Conservation (phyloP, 2,797 vertebrate species). For the Myotis planiceps region DNA sequence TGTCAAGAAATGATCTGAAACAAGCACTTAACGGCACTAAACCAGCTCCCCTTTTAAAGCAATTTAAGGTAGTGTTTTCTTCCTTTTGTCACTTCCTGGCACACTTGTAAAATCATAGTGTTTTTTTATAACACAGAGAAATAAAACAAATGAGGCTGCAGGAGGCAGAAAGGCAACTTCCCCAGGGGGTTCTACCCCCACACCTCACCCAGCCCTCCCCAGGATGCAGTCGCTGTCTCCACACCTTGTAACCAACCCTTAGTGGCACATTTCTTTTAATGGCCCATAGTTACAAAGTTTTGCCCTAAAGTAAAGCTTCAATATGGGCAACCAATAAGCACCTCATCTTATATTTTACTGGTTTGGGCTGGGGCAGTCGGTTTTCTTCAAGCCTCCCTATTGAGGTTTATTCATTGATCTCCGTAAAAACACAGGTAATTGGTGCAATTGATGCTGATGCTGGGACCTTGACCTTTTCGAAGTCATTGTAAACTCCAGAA, state of each 20-base stretch:
- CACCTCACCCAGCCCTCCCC: background rate
- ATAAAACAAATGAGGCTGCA: background rate
- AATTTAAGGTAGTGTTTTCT: background rate
- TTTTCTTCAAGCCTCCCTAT: background rate
- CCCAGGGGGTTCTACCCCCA: background rate
- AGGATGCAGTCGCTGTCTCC: accelerated
- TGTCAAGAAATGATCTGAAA: conserved; percentile 28
- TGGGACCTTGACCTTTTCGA: background rate
- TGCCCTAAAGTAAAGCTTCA: background rate
- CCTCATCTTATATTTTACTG: background rate
- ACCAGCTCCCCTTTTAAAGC: background rate
- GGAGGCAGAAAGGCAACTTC: background rate
- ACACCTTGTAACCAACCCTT: background rate
- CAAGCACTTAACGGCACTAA: background rate
- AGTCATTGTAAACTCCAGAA: background rate
- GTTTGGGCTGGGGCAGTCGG: background rate
- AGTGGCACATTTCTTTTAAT: background rate
- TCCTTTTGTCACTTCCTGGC: background rate
- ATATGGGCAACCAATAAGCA: background rate
- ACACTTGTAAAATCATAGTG: background rate
- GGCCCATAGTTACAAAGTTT: background rate
- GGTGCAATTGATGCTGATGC: background rate
- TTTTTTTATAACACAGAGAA: background rate
- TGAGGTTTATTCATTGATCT: background rate
- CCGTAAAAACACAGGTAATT: background rate